Evolutionary conservation across 2,888 invertebrate genomes (phyloP).

Genomic region (Ganaspis brasiliensis): DNA sequence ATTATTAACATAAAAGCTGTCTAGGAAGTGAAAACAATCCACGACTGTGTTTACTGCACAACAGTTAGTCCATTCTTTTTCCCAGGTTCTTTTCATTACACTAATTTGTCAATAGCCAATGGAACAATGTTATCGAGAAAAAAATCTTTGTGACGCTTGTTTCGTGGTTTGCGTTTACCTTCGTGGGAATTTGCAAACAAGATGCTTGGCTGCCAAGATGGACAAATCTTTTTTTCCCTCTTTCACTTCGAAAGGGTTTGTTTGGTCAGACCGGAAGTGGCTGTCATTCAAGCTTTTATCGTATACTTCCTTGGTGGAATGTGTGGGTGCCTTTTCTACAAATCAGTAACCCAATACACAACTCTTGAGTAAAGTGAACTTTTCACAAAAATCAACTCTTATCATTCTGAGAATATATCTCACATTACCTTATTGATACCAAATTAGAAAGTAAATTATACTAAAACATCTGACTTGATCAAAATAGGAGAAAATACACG

Average conservation of each 20-base stretch:
- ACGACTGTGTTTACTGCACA: not conserved
- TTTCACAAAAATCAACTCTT: constrained; percentile 68
- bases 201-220: constrained; percentile 10
- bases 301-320: constrained; percentile 61
- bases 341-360: constrained; percentile 72
- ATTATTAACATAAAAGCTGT: not conserved
- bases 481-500: too few species aligned
- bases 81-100: constrained; percentile 6
- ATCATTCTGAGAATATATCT: constrained; percentile 72
- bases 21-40: constrained; percentile 2
- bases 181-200: constrained; percentile 29
- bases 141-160: constrained; percentile 17
- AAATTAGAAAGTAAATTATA: too few species aligned
- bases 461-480: too few species aligned
- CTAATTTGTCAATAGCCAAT: constrained; percentile 38
- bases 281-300: constrained; percentile 68
- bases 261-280: constrained; percentile 64
- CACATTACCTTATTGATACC: constrained; percentile 68
- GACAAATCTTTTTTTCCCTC: constrained; percentile 23
- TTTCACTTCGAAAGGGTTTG: not conserved
- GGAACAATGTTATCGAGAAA: constrained; percentile 30
- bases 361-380: constrained; percentile 67
- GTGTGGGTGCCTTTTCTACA: constrained; percentile 6
- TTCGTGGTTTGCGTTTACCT: constrained; percentile 1
- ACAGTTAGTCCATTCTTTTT: constrained; percentile 1